Conservation (phyloP, 2,113 vertebrate species). For the Morone chrysops region DNA sequence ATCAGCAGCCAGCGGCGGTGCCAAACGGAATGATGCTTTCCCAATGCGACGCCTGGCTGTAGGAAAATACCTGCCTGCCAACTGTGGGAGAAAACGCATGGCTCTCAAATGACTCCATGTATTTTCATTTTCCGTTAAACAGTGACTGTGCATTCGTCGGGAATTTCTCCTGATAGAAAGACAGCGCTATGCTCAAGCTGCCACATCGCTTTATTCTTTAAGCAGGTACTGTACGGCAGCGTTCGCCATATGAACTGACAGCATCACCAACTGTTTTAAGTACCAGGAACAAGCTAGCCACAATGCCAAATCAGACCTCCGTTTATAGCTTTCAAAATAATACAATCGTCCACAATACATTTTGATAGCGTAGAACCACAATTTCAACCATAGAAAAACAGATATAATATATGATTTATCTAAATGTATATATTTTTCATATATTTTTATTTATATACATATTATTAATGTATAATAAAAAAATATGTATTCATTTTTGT, state of each 20-base stretch:
- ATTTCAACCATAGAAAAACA: too few relatives aligned
- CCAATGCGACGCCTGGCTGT: constrained; percentile 79
- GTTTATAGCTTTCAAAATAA: constrained; percentile 18
- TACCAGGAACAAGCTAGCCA: not conserved
- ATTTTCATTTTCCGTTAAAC: constrained; percentile 43
- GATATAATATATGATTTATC: too few relatives aligned
- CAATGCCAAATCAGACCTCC: not conserved
- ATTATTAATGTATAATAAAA: too few relatives aligned
- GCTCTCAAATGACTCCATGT: constrained; percentile 64
- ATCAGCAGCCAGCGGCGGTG: constrained; percentile 41
- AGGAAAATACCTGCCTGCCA: constrained; percentile 76
- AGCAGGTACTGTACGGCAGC: constrained; percentile 38
- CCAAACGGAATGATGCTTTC: constrained; percentile 53
- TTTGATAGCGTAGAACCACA: too few relatives aligned
- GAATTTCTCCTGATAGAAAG: constrained; percentile 15
- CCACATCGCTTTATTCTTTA: constrained; percentile 41
- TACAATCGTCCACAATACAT: too few relatives aligned
- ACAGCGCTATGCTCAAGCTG: constrained; percentile 11
- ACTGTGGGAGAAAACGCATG: constrained; percentile 71
- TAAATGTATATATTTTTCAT: too few relatives aligned
- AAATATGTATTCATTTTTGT: too few relatives aligned
- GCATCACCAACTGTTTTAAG: constrained; percentile 70
- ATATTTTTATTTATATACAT: too few relatives aligned
- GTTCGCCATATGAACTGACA: constrained; percentile 55
- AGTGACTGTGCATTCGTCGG: constrained; percentile 8